phyloP scores from a whole-genome alignment of 2,797 vertebrate genomes.

The Phrynocephalus forsythii region DNA sequence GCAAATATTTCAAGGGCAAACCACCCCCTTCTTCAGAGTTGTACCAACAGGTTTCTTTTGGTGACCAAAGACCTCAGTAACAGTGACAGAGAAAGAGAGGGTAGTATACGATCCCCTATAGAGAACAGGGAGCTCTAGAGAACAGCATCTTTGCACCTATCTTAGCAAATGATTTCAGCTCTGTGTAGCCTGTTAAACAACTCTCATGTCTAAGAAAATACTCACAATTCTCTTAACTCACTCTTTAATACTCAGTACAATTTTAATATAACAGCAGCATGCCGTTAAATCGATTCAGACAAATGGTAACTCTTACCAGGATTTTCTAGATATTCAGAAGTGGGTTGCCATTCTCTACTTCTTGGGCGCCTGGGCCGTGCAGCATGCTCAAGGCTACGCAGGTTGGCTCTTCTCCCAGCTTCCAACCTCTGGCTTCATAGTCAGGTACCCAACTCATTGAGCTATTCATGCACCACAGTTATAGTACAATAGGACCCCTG shows the following conservation, averaged over 20 bases:
- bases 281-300: too few species aligned
- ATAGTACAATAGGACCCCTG: not conserved
- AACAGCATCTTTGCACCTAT: not conserved
- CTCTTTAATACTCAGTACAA: conserved; percentile 1
- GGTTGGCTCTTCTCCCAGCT: too few species aligned
- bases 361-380: too few species aligned
- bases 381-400: too few species aligned
- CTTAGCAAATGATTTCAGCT: not conserved
- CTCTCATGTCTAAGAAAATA: not conserved
- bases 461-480: not conserved
- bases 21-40: too few species aligned
- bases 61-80: conserved; percentile 11
- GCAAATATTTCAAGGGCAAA: too few species aligned
- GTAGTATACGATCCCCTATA: not conserved
- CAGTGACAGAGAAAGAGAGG: conserved; percentile 25
- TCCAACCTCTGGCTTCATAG: too few species aligned
- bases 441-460: too few species aligned
- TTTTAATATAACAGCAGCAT: not conserved
- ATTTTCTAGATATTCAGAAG: too few species aligned
- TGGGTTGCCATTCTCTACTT: too few species aligned
- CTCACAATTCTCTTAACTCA: not conserved
- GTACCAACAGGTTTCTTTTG: too few species aligned
- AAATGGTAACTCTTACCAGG: too few species aligned
- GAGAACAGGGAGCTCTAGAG: not conserved
- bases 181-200: not conserved